Conservation (phyloP, 2,888 invertebrate species). For the Drosophila nr. perissopoda region DNA sequence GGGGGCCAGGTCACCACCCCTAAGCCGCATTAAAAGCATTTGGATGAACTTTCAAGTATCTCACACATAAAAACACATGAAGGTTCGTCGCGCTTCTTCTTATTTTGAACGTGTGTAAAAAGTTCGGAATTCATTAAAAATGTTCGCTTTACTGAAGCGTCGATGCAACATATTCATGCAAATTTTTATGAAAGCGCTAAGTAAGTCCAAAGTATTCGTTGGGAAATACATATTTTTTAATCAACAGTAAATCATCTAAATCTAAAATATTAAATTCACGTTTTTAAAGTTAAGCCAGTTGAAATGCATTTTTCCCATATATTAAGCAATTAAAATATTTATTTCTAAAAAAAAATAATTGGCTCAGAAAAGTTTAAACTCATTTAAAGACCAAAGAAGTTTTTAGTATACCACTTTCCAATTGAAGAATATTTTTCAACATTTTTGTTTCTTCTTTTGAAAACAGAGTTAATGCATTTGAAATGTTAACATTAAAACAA, state of each 20-base stretch:
- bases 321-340: background rate
- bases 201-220: background rate
- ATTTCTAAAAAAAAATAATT: background rate
- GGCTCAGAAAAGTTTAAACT: background rate
- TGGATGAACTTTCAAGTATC: conserved; percentile 55
- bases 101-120: conserved; percentile 16
- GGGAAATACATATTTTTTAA: background rate
- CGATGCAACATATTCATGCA: conserved; percentile 29
- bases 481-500: conserved; percentile 14
- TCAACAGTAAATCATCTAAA: background rate
- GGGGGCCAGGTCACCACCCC: conserved; percentile 16
- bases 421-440: background rate
- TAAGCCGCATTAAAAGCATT: conserved; percentile 38
- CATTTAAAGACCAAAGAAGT: background rate
- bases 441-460: background rate
- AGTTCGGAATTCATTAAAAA: conserved; percentile 64
- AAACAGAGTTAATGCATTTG: conserved; percentile 20
- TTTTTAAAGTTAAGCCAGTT: background rate
- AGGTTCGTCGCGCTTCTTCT: conserved; percentile 24
- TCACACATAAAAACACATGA: conserved; percentile 51
- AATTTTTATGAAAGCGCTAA: conserved; percentile 14
- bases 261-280: background rate
- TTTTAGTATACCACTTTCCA: background rate
- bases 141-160: conserved; percentile 59
- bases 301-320: background rate